phyloP scores from a whole-genome alignment of 2,888 invertebrate genomes.

The Cheilosia pagana region DNA sequence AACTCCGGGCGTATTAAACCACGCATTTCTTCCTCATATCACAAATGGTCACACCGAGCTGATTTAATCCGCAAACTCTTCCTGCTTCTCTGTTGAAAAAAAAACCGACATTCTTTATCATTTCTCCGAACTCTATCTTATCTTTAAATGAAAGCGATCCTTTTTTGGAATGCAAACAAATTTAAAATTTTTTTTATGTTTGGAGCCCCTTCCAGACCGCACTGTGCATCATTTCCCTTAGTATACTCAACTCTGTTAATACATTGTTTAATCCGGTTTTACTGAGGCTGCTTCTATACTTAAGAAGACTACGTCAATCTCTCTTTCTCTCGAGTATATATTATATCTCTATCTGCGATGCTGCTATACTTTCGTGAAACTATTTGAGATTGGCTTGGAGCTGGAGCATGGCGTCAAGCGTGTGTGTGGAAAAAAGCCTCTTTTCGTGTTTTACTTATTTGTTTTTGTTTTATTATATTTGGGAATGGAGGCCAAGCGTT shows the following conservation, averaged over 20 bases:
- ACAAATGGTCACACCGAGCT: too few relatives aligned
- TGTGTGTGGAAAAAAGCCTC: constrained; percentile 23
- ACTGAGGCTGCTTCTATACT: constrained; percentile 24
- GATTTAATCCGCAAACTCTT: too few relatives aligned
- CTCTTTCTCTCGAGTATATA: constrained; percentile 23
- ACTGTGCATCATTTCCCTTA: constrained; percentile 20
- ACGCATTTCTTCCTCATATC: too few relatives aligned
- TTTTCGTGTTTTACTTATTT: constrained; percentile 19
- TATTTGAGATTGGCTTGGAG: constrained; percentile 44
- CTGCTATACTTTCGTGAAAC: constrained; percentile 36
- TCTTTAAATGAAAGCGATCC: too few relatives aligned
- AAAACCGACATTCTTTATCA: too few relatives aligned
- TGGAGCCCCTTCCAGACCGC: not conserved
- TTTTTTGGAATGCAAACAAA: too few relatives aligned
- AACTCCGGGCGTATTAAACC: too few relatives aligned
- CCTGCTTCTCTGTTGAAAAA: too few relatives aligned
- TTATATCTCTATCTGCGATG: constrained; percentile 5
- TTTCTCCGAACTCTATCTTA: too few relatives aligned
- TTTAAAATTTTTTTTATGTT: too few relatives aligned
- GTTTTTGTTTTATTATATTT: constrained; percentile 39
- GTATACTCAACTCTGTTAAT: constrained; percentile 21
- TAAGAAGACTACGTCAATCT: constrained; percentile 51
- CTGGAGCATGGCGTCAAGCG: constrained; percentile 54
- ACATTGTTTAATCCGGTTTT: constrained; percentile 70
- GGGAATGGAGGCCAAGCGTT: constrained; percentile 69